Percentiles rank a stretch among this genome's conserved stretches.
phyloP scores from a whole-genome alignment of 2,888 invertebrate species.

The Liposcelis brunnea region DNA sequence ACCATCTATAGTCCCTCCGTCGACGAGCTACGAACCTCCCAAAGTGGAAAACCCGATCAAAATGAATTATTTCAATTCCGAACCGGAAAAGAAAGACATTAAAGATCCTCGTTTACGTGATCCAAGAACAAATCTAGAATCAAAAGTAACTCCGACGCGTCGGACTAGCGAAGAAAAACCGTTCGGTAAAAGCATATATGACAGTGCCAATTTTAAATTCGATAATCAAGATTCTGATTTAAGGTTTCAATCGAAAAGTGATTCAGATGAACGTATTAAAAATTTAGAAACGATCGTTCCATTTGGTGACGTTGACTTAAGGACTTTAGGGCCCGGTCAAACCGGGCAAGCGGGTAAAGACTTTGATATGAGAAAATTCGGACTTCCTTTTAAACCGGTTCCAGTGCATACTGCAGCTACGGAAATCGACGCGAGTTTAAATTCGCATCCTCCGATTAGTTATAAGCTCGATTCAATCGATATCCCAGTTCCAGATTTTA shows the following conservation, averaged over 20 bases:
- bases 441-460: slow-evolving; percentile 53
- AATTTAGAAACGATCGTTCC: not conserved
- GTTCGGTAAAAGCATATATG: slow-evolving; percentile 4
- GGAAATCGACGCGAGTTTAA: slow-evolving; percentile 69
- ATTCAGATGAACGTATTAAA: not conserved
- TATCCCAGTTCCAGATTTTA: slow-evolving; percentile 17
- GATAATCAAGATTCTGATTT: not conserved
- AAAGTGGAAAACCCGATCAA: not conserved
- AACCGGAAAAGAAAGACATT: not conserved
- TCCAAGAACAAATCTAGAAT: no score
- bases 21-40: not conserved
- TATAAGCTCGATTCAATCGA: slow-evolving; percentile 33
- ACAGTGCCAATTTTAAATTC: not conserved
- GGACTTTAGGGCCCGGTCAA: slow-evolving; percentile 4
- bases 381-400: slow-evolving; percentile 59
- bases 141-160: no score
- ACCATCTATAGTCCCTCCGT: not conserved
- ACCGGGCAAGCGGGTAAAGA: slow-evolving; percentile 29
- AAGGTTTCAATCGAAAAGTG: not conserved
- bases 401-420: slow-evolving; percentile 70
- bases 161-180: slow-evolving; percentile 4
- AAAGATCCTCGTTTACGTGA: slow-evolving; percentile 3
- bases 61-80: no score
- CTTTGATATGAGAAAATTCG: slow-evolving; percentile 52
- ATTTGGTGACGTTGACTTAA: slow-evolving; percentile 9